These are phyloP conservation scores for Ciona savignyi DNA, from an alignment of 23 tunicate genomes.

Conservation along the genomic window DNA sequence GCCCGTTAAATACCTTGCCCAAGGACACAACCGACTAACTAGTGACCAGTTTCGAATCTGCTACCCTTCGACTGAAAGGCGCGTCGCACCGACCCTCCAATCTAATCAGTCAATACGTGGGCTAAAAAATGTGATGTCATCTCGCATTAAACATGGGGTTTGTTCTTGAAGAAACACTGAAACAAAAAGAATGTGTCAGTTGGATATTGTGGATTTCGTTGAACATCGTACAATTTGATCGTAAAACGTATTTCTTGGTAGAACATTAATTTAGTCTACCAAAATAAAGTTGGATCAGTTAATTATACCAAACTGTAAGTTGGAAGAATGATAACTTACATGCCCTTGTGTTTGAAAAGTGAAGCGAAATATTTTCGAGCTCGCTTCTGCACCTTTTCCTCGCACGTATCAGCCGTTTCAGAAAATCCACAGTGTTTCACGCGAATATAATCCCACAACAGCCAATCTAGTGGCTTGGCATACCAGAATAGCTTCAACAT, in stretches of 20 bases:
- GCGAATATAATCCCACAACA: slow-evolving; percentile 7
- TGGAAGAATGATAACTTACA: slow-evolving; percentile 8
- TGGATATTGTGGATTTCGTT: neutral
- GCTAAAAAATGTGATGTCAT: no score
- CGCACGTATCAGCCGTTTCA: neutral
- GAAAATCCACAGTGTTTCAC: slow-evolving; percentile 2
- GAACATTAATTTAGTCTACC: no score
- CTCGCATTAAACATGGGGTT: slow-evolving; percentile 1
- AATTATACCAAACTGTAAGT: no score
- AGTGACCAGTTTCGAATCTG: no score
- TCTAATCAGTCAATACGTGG: no score
- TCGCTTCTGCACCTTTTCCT: neutral
- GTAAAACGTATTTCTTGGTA: no score
- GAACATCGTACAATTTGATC: no score
- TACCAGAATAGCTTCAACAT: slow-evolving; percentile 15
- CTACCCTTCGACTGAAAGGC: no score
- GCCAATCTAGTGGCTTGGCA: slow-evolving; percentile 10
- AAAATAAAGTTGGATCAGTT: no score
- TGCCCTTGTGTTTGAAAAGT: slow-evolving; percentile 9
- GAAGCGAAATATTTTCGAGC: neutral
- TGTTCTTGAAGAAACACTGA: slow-evolving; percentile 10
- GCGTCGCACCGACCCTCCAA: no score
- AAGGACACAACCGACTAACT: no score
- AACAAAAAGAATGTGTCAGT: neutral
- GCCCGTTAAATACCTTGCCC: no score